phyloP scores from a whole-genome alignment of 2,113 vertebrate species.

The Panthera leo region DNA sequence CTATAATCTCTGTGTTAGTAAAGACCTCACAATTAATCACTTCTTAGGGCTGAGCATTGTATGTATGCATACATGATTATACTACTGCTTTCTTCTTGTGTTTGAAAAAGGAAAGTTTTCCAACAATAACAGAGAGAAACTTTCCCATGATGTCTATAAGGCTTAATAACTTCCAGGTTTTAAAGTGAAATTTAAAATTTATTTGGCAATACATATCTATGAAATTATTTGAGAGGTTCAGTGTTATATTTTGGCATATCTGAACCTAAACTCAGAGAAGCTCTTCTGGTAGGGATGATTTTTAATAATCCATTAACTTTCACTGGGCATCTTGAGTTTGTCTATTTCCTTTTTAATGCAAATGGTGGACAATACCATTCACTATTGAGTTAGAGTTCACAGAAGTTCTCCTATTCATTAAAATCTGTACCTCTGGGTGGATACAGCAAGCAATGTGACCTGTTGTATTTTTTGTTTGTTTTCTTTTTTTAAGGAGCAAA shows the following conservation, averaged over 20 bases:
- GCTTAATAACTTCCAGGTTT: conserved; percentile 13
- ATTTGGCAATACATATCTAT: not conserved
- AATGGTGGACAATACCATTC: not conserved
- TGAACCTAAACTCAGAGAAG: not conserved
- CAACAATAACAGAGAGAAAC: not conserved
- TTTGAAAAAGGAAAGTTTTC: not conserved
- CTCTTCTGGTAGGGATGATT: not conserved
- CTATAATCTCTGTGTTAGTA: not conserved
- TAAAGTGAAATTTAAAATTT: not conserved
- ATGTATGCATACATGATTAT: not conserved
- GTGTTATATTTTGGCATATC: not conserved
- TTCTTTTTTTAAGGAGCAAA: not conserved
- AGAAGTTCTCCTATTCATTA: not conserved
- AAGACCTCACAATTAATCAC: not conserved
- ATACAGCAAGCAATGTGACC: not conserved
- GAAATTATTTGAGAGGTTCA: not conserved
- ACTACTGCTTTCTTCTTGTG: not conserved
- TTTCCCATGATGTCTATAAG: not conserved
- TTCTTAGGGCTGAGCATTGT: not conserved
- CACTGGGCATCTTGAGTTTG: not conserved
- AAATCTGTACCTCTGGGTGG: not conserved
- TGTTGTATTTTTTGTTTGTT: not conserved
- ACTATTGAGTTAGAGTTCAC: not conserved
- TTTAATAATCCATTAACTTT: not conserved
- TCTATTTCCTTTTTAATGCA: not conserved